Base-by-base conservation (phyloP, 2,113 vertebrate genomes). In the Pandion haliaetus region DNA sequence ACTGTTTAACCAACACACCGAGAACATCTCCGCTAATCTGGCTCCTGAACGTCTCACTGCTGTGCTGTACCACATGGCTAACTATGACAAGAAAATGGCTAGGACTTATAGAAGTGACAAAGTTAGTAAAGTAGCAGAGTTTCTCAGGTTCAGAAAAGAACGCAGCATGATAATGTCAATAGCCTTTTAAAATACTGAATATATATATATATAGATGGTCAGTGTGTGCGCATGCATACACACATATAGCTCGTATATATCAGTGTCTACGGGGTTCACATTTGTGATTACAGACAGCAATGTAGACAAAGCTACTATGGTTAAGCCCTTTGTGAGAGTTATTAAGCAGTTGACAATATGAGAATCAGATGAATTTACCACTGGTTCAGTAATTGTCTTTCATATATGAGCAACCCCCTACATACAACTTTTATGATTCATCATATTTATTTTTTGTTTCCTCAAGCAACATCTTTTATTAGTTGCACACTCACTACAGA, bases 371-470 rank as follows among this genome's bases (percentile, higher is more conserved):
- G 98, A 98, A 99, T 99, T 99, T 98, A 98, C 98, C 98, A 99
- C 98, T 99, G 98, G 98, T 98, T 99, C 98, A 97, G 98, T 99
- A 99, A 99, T 99, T 99, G 99, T 99, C 99, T 99, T 98, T 98
- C 97, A 98, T 98, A 98, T 98, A 98, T 97, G 98, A 99, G 99
- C 98, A 98, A 99, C 98, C 97, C 97, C 97, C 97, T 96, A 96
- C 95, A 95, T 96, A 97, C 91, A 98, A 99, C 98, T 99, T 98
- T 98, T 99, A 98, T 99, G 99, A 99, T 99, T 99, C 99, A 99
- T 99, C 99, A 99, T 99, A 99, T 99, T 99, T 99, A 99, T 99
- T 99, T 99, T 99, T 99, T 99, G 99, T 99, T 99, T 99, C 99
- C 99, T 99, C 98, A 97, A 99, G 99, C 99, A 99, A 99, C 98